These are phyloP conservation scores for Pristionchus entomophagus DNA, from an alignment of 2,888 invertebrate genomes.

Conservation along the genomic window DNA sequence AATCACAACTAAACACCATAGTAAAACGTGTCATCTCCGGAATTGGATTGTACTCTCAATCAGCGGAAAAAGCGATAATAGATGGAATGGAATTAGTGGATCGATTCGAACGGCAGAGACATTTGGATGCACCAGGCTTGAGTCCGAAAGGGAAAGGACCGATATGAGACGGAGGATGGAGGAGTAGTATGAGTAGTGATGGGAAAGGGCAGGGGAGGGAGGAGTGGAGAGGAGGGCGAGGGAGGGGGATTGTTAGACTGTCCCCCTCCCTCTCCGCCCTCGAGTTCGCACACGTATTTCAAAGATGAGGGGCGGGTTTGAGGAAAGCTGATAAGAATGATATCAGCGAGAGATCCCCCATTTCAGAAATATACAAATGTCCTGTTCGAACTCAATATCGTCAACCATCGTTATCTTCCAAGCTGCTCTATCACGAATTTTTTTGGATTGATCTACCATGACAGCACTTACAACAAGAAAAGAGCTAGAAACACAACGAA, in stretches of 20 bases:
- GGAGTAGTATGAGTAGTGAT: conserved; percentile 34
- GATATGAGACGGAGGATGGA: not conserved
- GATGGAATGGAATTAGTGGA: not conserved
- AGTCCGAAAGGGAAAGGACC: conserved; percentile 24
- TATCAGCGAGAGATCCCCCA: not conserved
- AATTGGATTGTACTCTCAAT: not conserved
- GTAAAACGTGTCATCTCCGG: conserved; percentile 1
- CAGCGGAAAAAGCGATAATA: not conserved
- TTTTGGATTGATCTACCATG: no score
- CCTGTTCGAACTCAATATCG: no score
- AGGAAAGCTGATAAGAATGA: conserved; percentile 3
- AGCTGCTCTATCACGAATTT: no score
- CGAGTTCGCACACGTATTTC: conserved; percentile 16
- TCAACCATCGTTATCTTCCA: no score
- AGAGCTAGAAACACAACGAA: no score
- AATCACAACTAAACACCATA: not conserved
- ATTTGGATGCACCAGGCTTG: not conserved
- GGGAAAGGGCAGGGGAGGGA: conserved; percentile 14
- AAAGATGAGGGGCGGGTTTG: not conserved
- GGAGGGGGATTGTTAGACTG: conserved; percentile 1
- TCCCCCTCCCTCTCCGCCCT: conserved; percentile 4
- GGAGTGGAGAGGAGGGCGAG: not conserved
- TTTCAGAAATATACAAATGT: no score
- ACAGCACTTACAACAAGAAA: no score
- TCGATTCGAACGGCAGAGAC: conserved; percentile 12